Conservation (phyloP, 2,888 invertebrate species). For the Drosophila eohydei region DNA sequence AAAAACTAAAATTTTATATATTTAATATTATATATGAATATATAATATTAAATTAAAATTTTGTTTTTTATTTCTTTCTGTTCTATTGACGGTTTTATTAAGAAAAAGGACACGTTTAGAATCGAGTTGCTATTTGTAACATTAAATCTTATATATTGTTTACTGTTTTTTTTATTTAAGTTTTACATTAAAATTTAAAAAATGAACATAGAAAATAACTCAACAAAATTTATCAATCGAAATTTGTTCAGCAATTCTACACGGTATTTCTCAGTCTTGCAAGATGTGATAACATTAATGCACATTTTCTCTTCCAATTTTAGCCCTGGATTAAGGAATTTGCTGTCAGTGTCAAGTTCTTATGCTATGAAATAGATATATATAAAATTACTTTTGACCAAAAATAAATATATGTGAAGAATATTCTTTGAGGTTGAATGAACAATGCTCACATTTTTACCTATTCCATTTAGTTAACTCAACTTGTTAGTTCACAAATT, state of each 20-base stretch:
- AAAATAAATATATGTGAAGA: conserved; percentile 6
- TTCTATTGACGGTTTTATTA: too few relatives aligned
- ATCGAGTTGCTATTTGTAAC: too few relatives aligned
- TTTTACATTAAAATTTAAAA: too few relatives aligned
- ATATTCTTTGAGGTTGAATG: neutral
- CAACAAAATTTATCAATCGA: neutral
- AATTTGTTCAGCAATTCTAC: neutral
- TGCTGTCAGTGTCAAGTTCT: conserved; percentile 49
- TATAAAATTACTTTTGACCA: conserved; percentile 38
- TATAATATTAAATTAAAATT: too few relatives aligned
- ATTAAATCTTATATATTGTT: too few relatives aligned
- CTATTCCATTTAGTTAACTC: too few relatives aligned
- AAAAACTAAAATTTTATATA: neutral
- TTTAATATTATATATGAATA: too few relatives aligned
- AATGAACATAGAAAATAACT: neutral
- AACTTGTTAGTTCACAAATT: too few relatives aligned
- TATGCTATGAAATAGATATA: conserved; percentile 26
- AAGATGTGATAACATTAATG: neutral
- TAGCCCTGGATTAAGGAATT: conserved; percentile 39
- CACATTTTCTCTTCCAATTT: conserved; percentile 27
- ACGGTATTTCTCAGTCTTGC: conserved; percentile 26
- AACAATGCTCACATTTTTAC: neutral
- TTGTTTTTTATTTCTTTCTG: too few relatives aligned
- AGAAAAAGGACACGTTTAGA: too few relatives aligned
- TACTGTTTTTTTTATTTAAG: too few relatives aligned